Evolutionary conservation across 1,140 invertebrate species (phyloP).

Genomic region (Thalassaphorura encarpata): DNA sequence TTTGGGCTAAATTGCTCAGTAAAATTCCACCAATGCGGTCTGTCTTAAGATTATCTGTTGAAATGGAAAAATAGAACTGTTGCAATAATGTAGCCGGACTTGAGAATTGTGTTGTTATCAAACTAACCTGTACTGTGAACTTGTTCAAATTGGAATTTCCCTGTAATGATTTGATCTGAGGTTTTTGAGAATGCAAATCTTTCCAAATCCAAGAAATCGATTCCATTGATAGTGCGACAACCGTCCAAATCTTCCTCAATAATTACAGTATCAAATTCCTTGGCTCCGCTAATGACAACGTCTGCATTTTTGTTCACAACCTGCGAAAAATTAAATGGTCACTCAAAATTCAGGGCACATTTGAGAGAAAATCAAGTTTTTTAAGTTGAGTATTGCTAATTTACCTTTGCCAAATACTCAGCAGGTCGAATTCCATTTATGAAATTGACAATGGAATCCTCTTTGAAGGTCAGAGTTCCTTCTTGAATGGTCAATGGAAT

Average conservation of each 20-base stretch:
- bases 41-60: not conserved
- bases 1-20: not conserved
- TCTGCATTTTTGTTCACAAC: not conserved
- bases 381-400: not conserved
- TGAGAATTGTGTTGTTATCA: not conserved
- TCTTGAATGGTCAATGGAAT: not conserved
- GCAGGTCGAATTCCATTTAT: conserved; percentile 7
- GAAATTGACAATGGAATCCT: not conserved
- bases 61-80: not conserved
- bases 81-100: not conserved
- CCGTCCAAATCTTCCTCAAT: not conserved
- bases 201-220: conserved; percentile 4
- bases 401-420: conserved; percentile 10
- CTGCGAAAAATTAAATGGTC: not conserved
- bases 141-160: conserved; percentile 9
- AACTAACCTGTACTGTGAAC: not conserved
- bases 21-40: not conserved
- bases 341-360: not conserved
- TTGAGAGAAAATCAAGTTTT: not conserved
- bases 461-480: not conserved
- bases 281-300: not conserved
- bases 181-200: conserved; percentile 7
- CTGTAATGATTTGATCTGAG: conserved; percentile 1
- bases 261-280: not conserved
- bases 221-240: conserved; percentile 1